Evolutionary conservation across 2,888 invertebrate genomes (phyloP).

Genomic region (Physocephala rufipes): DNA sequence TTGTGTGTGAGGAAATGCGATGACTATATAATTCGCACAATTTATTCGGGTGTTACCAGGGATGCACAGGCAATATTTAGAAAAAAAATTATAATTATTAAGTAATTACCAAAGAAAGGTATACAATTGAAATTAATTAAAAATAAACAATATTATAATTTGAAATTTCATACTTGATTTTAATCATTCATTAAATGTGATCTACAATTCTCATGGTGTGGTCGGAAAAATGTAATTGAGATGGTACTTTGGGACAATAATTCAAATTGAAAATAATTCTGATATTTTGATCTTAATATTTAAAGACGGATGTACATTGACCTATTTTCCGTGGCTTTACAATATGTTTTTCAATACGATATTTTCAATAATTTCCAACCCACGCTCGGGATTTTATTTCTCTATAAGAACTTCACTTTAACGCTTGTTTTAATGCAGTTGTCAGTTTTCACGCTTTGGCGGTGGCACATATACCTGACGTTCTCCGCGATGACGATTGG

Average conservation of each 20-base stretch:
- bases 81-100: no score
- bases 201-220: neutral
- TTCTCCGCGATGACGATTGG: conserved; percentile 59
- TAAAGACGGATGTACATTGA: neutral
- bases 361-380: neutral
- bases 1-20: conserved; percentile 11
- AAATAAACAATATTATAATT: neutral
- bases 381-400: neutral
- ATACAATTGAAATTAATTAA: neutral
- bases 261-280: neutral
- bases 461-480: conserved; percentile 67
- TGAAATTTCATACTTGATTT: conserved; percentile 4
- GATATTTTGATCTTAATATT: conserved; percentile 1
- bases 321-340: neutral
- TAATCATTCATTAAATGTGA: neutral
- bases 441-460: conserved; percentile 62
- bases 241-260: conserved; percentile 2
- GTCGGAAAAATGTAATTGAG: no score
- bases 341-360: neutral
- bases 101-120: neutral
- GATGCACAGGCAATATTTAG: neutral
- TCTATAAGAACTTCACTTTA: neutral
- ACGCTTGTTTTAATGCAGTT: conserved; percentile 3
- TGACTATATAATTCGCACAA: neutral
- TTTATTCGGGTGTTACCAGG: neutral